A percentile compares a stretch with the other conserved stretches of the same genome.
phyloP scores from a whole-genome alignment of 2,888 invertebrate species.

The Macrophya annulata region DNA sequence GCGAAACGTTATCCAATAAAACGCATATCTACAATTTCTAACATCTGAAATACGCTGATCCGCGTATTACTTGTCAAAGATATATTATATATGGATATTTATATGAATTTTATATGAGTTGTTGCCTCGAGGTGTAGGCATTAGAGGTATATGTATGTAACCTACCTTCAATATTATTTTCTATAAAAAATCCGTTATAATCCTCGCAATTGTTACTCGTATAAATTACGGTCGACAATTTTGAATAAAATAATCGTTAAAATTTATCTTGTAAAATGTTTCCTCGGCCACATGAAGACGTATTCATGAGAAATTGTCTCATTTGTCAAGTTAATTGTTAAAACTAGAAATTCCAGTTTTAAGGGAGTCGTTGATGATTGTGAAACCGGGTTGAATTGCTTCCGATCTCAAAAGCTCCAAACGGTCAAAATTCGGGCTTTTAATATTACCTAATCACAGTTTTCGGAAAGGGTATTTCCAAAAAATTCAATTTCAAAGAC shows the following conservation, averaged over 20 bases:
- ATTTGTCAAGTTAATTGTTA: no score
- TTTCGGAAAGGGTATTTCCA: no score
- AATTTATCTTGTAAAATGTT: background rate
- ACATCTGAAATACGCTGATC: slow-evolving; percentile 30
- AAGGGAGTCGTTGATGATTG: no score
- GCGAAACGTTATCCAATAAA: slow-evolving; percentile 64
- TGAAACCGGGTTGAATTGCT: no score
- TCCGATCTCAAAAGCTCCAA: no score
- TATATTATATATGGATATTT: background rate
- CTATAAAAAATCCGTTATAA: slow-evolving; percentile 1
- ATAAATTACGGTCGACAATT: background rate
- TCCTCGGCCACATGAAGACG: background rate
- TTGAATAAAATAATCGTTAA: background rate
- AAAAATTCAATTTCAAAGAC: no score
- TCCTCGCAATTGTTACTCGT: background rate
- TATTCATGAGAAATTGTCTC: background rate
- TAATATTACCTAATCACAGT: no score
- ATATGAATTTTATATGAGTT: background rate
- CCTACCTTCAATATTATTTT: background rate
- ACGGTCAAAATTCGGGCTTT: no score
- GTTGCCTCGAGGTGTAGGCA: background rate
- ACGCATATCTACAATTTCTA: slow-evolving; percentile 45
- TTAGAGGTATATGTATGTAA: no score
- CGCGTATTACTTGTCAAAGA: background rate
- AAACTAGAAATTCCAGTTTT: no score